Conservation (phyloP, 2,113 vertebrate genomes). For the Leptocoma aspasia region DNA sequence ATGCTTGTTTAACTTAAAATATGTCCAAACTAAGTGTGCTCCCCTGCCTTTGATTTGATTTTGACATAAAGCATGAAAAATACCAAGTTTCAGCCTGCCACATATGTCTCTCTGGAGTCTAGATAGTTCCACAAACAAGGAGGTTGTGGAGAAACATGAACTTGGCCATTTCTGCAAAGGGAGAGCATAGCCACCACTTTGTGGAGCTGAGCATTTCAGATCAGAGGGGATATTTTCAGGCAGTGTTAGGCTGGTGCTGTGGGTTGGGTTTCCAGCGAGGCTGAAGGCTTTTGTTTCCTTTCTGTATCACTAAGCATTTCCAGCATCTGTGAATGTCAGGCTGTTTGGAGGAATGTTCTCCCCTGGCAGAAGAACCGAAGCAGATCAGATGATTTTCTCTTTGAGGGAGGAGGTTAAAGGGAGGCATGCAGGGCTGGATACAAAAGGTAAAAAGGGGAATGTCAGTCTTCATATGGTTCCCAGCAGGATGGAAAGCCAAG, state of each 20-base stretch:
- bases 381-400: background rate
- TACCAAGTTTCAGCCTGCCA: background rate
- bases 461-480: background rate
- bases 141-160: background rate
- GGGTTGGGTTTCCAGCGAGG: background rate
- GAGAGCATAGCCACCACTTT: fast-evolving
- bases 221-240: background rate
- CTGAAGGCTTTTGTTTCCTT: background rate
- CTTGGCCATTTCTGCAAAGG: background rate
- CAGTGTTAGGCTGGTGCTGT: background rate
- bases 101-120: background rate
- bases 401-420: background rate
- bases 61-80: background rate
- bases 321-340: background rate
- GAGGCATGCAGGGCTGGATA: background rate
- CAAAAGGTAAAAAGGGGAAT: background rate
- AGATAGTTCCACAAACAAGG: background rate
- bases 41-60: background rate
- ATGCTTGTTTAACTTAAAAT: constrained; percentile 28
- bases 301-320: background rate
- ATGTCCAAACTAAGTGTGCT: background rate
- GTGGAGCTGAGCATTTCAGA: background rate
- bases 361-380: background rate
- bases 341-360: background rate
- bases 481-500: background rate